A percentile compares a stretch with the other conserved stretches of the same genome.
phyloP scores from a whole-genome alignment of 2,888 invertebrate species.

The Parasteatoda lunata region DNA sequence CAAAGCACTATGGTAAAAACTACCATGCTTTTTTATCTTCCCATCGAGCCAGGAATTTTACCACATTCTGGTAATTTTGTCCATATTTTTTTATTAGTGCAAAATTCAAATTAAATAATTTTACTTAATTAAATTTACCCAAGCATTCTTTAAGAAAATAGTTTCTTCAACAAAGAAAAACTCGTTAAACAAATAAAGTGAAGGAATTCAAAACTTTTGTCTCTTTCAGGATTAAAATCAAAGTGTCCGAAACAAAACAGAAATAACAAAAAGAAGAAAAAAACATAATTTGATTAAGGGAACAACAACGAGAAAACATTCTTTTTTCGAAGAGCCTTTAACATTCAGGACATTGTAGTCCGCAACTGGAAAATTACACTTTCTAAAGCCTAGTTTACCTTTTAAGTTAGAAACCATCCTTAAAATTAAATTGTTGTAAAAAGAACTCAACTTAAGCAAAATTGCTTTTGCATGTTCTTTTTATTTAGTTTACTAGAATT shows the following conservation, averaged over 20 bases:
- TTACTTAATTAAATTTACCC: too few relatives aligned
- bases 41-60: too few relatives aligned
- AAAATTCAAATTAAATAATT: too few relatives aligned
- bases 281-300: not conserved
- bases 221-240: not conserved
- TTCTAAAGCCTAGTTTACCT: constrained; percentile 8
- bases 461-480: not conserved
- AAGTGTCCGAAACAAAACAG: not conserved
- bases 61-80: too few relatives aligned
- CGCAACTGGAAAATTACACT: not conserved
- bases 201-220: too few relatives aligned
- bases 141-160: too few relatives aligned
- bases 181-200: too few relatives aligned
- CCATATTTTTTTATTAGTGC: too few relatives aligned
- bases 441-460: constrained; percentile 1
- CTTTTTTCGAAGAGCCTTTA: not conserved
- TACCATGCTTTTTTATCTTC: too few relatives aligned
- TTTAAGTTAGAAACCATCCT: constrained; percentile 17
- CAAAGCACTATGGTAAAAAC: too few relatives aligned
- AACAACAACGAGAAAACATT: not conserved
- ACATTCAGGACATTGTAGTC: not conserved
- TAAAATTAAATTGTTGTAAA: constrained; percentile 39
- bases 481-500: not conserved
- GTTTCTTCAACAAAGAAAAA: too few relatives aligned
- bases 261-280: not conserved